A percentile compares a stretch with the other conserved stretches of the same genome.
These are phyloP conservation scores for Sceliomorpha sp. DNA, from an alignment of 2,888 invertebrate genomes.

Conservation along the genomic window DNA sequence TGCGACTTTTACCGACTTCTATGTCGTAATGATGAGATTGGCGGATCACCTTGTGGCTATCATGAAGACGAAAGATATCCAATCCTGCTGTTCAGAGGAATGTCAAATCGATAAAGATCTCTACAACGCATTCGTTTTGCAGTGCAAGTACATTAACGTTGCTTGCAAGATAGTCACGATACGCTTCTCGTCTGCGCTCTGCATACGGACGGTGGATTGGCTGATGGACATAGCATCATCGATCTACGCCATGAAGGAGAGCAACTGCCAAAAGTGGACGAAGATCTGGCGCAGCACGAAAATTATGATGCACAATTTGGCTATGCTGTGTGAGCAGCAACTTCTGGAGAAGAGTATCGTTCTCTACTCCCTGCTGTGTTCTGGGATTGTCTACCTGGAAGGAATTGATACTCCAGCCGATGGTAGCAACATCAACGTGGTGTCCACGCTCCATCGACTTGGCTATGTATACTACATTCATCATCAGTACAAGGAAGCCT, in stretches of 20 bases:
- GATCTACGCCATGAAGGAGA: conserved; percentile 56
- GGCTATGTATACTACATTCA: conserved; percentile 57
- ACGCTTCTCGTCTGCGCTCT: too few species aligned
- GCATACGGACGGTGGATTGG: conserved; percentile 26
- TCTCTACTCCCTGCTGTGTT: conserved; percentile 61
- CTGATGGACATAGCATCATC: conserved; percentile 52
- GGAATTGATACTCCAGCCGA: conserved; percentile 51
- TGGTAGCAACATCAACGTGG: conserved; percentile 57
- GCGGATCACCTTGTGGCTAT: not conserved
- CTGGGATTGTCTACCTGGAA: conserved; percentile 59
- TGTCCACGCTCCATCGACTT: conserved; percentile 59
- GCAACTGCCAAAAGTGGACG: conserved; percentile 62
- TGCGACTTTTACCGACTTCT: not conserved
- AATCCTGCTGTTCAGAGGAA: conserved; percentile 54
- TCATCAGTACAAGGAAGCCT: conserved; percentile 65
- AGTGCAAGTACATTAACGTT: too few species aligned
- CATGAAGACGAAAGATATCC: not conserved
- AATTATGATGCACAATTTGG: conserved; percentile 65
- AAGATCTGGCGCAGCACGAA: conserved; percentile 64
- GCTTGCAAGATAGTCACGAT: too few species aligned
- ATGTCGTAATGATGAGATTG: not conserved
- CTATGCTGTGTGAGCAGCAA: conserved; percentile 54
- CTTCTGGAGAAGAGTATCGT: conserved; percentile 58
- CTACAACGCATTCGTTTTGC: too few species aligned
- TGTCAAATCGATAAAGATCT: too few species aligned